These are phyloP conservation scores for Fratercula arctica DNA, from an alignment of 2,797 vertebrate genomes.

Conservation along the genomic window DNA sequence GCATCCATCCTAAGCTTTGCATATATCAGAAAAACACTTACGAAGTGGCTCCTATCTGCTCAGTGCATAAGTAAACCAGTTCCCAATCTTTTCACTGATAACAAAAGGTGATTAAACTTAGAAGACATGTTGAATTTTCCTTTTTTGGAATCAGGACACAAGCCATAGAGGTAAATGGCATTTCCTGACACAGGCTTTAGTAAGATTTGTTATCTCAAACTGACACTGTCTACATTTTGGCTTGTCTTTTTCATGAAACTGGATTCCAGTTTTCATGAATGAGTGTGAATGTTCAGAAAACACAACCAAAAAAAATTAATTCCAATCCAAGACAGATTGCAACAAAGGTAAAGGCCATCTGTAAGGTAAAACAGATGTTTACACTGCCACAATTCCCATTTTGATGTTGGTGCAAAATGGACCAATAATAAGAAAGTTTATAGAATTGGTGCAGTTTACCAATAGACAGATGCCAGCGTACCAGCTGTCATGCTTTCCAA, in stretches of 20 bases:
- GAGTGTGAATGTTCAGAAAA: background rate
- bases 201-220: background rate
- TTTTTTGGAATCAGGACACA: conserved; percentile 53
- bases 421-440: background rate
- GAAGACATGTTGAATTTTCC: conserved; percentile 50
- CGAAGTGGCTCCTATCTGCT: conserved; percentile 54
- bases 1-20: conserved; percentile 10
- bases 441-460: background rate
- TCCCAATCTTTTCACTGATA: conserved; percentile 57
- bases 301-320: background rate
- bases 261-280: background rate
- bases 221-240: background rate
- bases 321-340: background rate
- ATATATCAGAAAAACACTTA: conserved; percentile 33
- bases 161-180: conserved; percentile 46
- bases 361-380: background rate
- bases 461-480: background rate
- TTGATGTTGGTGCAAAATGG: background rate
- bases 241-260: background rate
- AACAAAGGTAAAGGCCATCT: background rate
- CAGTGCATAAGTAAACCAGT: conserved; percentile 42
- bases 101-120: conserved; percentile 45
- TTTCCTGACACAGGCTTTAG: conserved; percentile 48
- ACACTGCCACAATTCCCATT: background rate
- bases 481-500: background rate